Evolutionary conservation across 2,113 vertebrate species (phyloP).

Genomic region (Irena cyanogastra): DNA sequence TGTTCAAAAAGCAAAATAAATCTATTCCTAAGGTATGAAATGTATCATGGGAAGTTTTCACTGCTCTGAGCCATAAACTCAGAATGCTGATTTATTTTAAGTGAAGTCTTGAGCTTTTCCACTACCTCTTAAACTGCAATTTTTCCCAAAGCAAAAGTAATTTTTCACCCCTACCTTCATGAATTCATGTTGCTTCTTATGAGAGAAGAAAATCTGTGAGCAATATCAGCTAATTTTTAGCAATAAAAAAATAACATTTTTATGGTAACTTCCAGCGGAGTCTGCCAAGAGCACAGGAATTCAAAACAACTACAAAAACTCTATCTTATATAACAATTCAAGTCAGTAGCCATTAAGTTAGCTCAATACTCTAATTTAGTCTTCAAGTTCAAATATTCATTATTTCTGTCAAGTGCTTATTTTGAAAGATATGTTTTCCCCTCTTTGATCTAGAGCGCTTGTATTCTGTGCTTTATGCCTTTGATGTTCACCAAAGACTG

Average conservation of each 20-base stretch:
- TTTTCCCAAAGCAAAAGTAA: background rate
- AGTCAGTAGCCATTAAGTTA: background rate
- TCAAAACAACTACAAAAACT: background rate
- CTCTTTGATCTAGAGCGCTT: slow-evolving; percentile 3
- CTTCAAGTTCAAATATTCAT: slow-evolving; percentile 19
- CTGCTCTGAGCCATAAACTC: slow-evolving; percentile 25
- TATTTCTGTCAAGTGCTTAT: slow-evolving; percentile 14
- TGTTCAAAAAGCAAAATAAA: slow-evolving; percentile 17
- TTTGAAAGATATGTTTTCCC: background rate
- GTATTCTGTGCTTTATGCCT: background rate
- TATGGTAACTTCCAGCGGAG: background rate
- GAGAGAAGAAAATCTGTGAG: background rate
- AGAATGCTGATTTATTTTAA: slow-evolving; percentile 16
- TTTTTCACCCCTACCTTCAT: background rate
- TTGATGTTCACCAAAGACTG: background rate
- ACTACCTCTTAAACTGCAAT: background rate
- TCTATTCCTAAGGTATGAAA: background rate
- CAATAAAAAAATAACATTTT: background rate
- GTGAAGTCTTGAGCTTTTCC: background rate
- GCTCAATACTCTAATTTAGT: background rate
- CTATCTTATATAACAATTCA: background rate
- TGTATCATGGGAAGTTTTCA: background rate
- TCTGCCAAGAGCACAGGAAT: background rate
- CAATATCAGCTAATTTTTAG: slow-evolving; percentile 27
- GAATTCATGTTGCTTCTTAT: background rate